Evolutionary conservation across 2,797 vertebrate species (phyloP).

Genomic region (Uromys caudimaculatus): DNA sequence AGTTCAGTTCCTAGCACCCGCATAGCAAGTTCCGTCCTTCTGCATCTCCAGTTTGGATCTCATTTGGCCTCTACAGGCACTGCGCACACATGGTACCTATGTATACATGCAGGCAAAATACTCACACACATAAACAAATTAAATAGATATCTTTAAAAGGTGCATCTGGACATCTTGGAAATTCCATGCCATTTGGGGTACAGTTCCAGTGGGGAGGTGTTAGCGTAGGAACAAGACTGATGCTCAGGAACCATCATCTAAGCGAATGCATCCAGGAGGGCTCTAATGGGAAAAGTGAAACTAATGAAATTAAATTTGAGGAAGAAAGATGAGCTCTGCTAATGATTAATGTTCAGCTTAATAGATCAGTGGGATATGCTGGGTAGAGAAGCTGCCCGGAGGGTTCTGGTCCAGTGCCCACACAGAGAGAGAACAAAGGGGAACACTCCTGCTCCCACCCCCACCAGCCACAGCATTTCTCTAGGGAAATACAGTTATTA

Average conservation of each 20-base stretch:
- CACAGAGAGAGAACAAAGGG: neutral
- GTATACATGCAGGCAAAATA: neutral
- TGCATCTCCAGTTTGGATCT: neutral
- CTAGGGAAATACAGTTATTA: slow-evolving; percentile 42
- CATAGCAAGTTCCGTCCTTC: neutral
- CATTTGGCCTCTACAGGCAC: neutral
- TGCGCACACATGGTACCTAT: neutral
- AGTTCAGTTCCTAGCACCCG: neutral
- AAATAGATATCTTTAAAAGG: neutral
- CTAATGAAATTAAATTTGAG: slow-evolving; percentile 67
- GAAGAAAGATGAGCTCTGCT: slow-evolving; percentile 58
- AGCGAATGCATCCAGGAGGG: neutral
- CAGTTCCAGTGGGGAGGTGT: neutral
- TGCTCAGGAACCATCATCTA: neutral
- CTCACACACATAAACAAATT: neutral
- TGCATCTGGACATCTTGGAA: neutral
- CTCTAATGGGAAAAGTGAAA: slow-evolving; percentile 18
- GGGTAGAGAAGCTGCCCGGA: slow-evolving; percentile 35
- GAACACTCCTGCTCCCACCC: neutral
- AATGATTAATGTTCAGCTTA: slow-evolving; percentile 68
- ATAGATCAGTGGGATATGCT: slow-evolving; percentile 38
- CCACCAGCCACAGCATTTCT: neutral
- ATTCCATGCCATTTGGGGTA: neutral
- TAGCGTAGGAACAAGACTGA: neutral
- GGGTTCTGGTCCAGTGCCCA: slow-evolving; percentile 36